These are phyloP conservation scores for Pipra filicauda DNA, from an alignment of 2,113 vertebrate species.

Conservation along the genomic window DNA sequence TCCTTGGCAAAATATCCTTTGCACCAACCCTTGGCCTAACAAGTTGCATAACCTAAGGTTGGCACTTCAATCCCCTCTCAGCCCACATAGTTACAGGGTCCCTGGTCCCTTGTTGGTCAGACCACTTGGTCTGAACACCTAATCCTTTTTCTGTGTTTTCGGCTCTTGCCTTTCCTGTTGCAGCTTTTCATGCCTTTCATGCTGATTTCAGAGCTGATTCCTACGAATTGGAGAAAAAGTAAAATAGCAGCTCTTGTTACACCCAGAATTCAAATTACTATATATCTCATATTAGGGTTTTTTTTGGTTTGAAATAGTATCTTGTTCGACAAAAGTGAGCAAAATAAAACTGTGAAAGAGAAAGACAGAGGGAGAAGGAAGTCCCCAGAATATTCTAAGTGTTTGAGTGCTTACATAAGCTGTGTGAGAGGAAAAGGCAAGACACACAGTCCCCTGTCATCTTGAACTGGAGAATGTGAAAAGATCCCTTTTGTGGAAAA, in stretches of 20 bases:
- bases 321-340: not conserved
- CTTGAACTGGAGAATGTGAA: not conserved
- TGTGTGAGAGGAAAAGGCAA: not conserved
- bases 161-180: not conserved
- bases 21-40: not conserved
- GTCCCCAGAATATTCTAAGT: not conserved
- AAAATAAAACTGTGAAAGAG: not conserved
- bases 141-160: not conserved
- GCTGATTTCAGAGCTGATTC: not conserved
- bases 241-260: not conserved
- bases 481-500: not conserved
- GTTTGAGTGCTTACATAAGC: not conserved
- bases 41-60: not conserved
- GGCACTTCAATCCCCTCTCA: not conserved
- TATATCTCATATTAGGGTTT: not conserved
- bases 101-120: not conserved
- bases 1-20: fast-evolving
- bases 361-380: not conserved
- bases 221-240: not conserved
- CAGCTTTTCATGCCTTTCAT: not conserved
- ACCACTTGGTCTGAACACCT: not conserved
- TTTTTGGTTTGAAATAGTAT: not conserved
- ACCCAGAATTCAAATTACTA: not conserved
- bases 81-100: not conserved
- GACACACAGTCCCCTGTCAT: not conserved